These are phyloP conservation scores for Tyto alba DNA, from an alignment of 2,113 vertebrate genomes.

Conservation along the genomic window DNA sequence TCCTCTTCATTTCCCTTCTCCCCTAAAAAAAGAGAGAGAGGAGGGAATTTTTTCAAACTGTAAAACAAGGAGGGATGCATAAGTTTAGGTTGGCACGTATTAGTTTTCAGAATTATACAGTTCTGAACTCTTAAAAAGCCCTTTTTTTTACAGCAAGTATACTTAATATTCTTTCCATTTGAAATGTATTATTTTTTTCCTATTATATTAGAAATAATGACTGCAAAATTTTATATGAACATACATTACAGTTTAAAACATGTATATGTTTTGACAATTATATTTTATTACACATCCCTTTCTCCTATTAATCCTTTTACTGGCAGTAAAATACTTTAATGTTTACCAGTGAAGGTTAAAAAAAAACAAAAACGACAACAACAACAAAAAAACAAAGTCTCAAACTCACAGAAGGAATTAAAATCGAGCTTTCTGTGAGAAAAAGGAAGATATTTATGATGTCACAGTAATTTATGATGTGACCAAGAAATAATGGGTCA, in stretches of 20 bases:
- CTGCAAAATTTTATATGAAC: not conserved
- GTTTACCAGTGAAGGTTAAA: not conserved
- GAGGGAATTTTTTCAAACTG: not conserved
- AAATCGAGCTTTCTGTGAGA: conserved; percentile 36
- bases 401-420: not conserved
- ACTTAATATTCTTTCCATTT: not conserved
- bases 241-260: not conserved
- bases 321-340: not conserved
- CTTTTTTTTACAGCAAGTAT: not conserved
- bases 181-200: not conserved
- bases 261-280: conserved; percentile 9
- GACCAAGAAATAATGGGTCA: conserved; percentile 54
- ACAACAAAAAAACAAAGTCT: not conserved
- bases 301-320: conserved; percentile 2
- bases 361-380: not conserved
- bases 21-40: not conserved
- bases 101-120: not conserved
- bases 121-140: not conserved
- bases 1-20: not conserved
- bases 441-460: conserved; percentile 53
- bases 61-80: not conserved
- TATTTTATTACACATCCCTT: not conserved
- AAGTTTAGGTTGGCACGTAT: not conserved
- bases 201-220: not conserved
- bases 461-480: conserved; percentile 39